These are phyloP conservation scores for Arrhamphus sclerolepis DNA, from an alignment of 2,797 vertebrate species.

Conservation along the genomic window DNA sequence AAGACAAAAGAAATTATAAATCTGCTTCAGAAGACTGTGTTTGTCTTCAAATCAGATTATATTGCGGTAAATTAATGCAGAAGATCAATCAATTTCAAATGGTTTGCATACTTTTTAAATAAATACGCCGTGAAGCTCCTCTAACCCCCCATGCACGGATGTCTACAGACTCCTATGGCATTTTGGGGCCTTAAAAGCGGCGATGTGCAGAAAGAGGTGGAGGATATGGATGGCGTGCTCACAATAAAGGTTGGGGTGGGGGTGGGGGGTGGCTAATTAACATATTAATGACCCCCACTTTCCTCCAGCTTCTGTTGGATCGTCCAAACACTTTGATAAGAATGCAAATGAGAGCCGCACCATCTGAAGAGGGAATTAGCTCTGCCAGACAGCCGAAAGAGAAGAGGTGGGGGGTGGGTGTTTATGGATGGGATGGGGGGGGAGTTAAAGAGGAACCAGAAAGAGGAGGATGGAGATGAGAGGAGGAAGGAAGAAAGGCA, in stretches of 20 bases:
- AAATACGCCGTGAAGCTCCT: background rate
- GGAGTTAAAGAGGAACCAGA: conserved; percentile 35
- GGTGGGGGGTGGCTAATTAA: conserved; percentile 80
- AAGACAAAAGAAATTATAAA: too few relatives aligned
- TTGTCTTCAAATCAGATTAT: too few relatives aligned
- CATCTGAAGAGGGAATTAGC: conserved; percentile 83
- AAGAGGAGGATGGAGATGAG: conserved; percentile 18
- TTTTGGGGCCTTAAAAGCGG: conserved; percentile 57
- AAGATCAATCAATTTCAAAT: too few relatives aligned
- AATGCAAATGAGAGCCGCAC: conserved; percentile 83
- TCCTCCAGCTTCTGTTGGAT: conserved; percentile 83
- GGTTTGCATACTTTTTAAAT: too few relatives aligned
- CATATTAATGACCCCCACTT: conserved; percentile 88
- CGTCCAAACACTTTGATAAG: conserved; percentile 87
- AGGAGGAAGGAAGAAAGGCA: conserved; percentile 12
- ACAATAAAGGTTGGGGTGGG: conserved; percentile 41
- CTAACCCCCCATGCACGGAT: conserved; percentile 29
- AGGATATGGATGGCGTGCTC: conserved; percentile 60
- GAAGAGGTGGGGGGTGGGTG: conserved; percentile 29
- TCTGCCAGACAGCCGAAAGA: conserved; percentile 68
- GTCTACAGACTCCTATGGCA: conserved; percentile 58
- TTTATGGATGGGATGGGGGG: conserved; percentile 24
- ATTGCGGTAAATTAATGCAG: too few relatives aligned
- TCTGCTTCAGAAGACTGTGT: too few relatives aligned
- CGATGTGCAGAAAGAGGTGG: conserved; percentile 49